Base-by-base conservation (phyloP, 2,113 vertebrate species). In the Upupa epops region DNA sequence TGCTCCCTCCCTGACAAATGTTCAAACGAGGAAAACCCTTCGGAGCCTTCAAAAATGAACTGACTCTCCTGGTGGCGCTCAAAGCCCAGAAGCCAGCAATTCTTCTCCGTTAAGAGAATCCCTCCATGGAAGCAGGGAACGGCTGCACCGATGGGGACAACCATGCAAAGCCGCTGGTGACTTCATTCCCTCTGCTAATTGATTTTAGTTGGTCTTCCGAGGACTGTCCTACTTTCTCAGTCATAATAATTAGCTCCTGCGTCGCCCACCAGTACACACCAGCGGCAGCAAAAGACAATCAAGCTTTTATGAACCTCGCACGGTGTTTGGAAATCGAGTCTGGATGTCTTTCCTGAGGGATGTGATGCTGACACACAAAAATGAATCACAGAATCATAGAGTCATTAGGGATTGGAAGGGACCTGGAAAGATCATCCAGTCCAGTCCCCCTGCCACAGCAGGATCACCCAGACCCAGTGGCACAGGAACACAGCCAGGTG, bases 191-290 rank as follows among this genome's bases (percentile, higher is more conserved):
- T 75, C 51, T 96, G 94, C 32, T 87, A 90, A 95, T 84, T 88
- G 92, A 84, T 80, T 90, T 88, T 45, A 79, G 61, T 92, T 92
- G 86, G 54, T 94, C 93, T 89, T 93, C 54, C 71, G 86, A 92
- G 89, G 52, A 71, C 84, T 90, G 78, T 52, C 77, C 86, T 87
- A 95, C 81, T 92, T 94, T 82, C 66, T 86, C 22, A 31, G 61
- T 75, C 86, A 90, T 72, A 88, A 86, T 64, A 92, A 93, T 86
- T 93, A 86, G 45, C 59, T 88, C 55, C 77, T 90, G 34, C 37
- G 45, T 72, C 86, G 60, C 61, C 70, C 89, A 65, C 61, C 71
- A 75, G n/a, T 72, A 64, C 81, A 92, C 77, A 72, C 83, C 19
- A 40, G 83, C 75, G 91, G 86, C 73, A 86, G 45, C 19, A 78